Conservation (phyloP, 1,140 invertebrate species). For the Aphelenchoides fujianensis region DNA sequence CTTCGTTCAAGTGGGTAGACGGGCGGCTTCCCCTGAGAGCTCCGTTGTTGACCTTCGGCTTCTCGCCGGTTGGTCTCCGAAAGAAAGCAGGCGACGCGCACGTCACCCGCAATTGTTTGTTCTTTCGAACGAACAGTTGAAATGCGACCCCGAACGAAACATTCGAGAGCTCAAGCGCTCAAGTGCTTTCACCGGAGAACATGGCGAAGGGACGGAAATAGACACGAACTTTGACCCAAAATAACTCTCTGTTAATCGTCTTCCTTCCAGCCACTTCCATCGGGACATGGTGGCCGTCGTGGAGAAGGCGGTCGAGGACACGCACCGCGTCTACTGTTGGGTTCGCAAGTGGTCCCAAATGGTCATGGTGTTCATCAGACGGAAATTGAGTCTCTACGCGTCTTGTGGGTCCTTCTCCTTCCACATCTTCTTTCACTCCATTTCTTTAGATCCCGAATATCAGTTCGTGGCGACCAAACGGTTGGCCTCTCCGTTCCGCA, state of each 20-base stretch:
- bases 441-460: conserved; percentile 45
- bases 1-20: too few species aligned
- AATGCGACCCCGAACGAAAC: neutral
- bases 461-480: conserved; percentile 43
- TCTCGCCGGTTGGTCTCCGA: too few species aligned
- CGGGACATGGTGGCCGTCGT: conserved; percentile 35
- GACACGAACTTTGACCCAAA: neutral
- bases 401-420: conserved; percentile 34
- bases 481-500: conserved; percentile 44
- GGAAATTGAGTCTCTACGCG: conserved; percentile 39
- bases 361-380: conserved; percentile 43
- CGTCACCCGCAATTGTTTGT: conserved; percentile 13
- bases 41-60: too few species aligned
- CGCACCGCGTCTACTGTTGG: conserved; percentile 50
- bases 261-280: conserved; percentile 37
- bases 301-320: conserved; percentile 41
- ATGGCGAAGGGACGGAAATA: neutral
- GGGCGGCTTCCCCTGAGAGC: too few species aligned
- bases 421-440: conserved; percentile 12
- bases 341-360: conserved; percentile 54
- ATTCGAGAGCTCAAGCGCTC: too few species aligned
- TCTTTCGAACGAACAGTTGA: conserved; percentile 16
- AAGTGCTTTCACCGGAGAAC: neutral
- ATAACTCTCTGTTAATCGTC: conserved; percentile 10
- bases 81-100: too few species aligned